Evolutionary conservation across 2,113 vertebrate genomes (phyloP), one percentile per base, ranked within the genome.

Genomic region (Etheostoma spectabile): DNA sequence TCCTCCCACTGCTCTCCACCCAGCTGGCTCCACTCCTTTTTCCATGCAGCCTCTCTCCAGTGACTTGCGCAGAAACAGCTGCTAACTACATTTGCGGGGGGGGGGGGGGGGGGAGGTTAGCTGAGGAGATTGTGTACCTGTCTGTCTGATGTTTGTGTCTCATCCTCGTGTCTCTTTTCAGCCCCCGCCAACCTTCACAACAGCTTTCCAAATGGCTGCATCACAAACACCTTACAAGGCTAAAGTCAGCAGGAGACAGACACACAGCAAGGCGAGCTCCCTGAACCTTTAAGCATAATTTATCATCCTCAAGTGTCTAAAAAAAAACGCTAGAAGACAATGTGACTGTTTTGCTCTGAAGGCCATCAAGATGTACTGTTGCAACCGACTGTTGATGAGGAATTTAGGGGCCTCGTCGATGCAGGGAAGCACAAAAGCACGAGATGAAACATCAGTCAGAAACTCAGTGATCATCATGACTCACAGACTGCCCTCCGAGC

Each of bases 11-110:
- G 74, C 83, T 88, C 80, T 84, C 79, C 86, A 77, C 86, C 92
- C 90, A 91, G 90, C 92, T 94, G 92, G 90, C 92, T 86, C 51
- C 0, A 53, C 63, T 84, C 21, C 27, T 88, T 91, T 94, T 94
- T 93, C 92, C 93, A 86, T 80, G 18, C 46, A 79, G 77, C 65
- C 67, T 72, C 69, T 85, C 88, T 92, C 88, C 85, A 67, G 83
- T 65, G 84, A 85, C 80, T 89, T 86, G 88, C 84, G 75, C 74
- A 88, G 75, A 85, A 89, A 86, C 93, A 94, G 93, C 93, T 94
- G 94, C 91, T 89, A 80, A 91, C 83, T 77, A 64, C 87, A 94
- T 94, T 89, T 88, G 55, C 53, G 2, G 56, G 24, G 49, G 53
- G 55, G 77, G 49, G 53, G 55, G 77, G 38, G 64, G 33, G 72